These are phyloP conservation scores for Lottia gigantea DNA, from an alignment of 2,888 invertebrate genomes.

Conservation along the genomic window DNA sequence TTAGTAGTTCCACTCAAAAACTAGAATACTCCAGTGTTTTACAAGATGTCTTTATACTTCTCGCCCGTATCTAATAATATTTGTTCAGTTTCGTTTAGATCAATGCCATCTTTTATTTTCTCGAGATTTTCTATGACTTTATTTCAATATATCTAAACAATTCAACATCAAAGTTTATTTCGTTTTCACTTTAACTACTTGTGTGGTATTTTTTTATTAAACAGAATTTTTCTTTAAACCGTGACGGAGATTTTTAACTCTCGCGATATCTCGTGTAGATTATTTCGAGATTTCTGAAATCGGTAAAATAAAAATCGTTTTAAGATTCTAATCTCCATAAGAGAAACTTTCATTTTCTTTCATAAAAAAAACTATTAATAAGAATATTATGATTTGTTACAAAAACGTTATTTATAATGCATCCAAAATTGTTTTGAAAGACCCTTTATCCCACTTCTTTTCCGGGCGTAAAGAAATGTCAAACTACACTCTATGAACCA, in stretches of 20 bases:
- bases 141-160: not conserved
- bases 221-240: not conserved
- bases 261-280: too few species aligned
- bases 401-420: too few species aligned
- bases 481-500: not conserved
- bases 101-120: slow-evolving; percentile 13
- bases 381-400: too few species aligned
- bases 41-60: not conserved
- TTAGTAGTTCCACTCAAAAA: not conserved
- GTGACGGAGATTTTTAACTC: not conserved
- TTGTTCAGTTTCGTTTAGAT: slow-evolving; percentile 4
- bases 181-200: not conserved
- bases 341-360: too few species aligned
- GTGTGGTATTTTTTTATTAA: slow-evolving; percentile 5
- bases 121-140: slow-evolving; percentile 3
- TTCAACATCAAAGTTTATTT: not conserved
- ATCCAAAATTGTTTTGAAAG: too few species aligned
- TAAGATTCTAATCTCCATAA: too few species aligned
- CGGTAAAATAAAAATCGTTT: too few species aligned
- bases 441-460: too few species aligned
- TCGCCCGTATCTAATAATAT: slow-evolving; percentile 10
- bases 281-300: too few species aligned
- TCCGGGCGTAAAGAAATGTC: too few species aligned
- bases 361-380: too few species aligned
- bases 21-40: not conserved